Conservation (phyloP, 2,888 invertebrate species). For the Amphipyra berbera region DNA sequence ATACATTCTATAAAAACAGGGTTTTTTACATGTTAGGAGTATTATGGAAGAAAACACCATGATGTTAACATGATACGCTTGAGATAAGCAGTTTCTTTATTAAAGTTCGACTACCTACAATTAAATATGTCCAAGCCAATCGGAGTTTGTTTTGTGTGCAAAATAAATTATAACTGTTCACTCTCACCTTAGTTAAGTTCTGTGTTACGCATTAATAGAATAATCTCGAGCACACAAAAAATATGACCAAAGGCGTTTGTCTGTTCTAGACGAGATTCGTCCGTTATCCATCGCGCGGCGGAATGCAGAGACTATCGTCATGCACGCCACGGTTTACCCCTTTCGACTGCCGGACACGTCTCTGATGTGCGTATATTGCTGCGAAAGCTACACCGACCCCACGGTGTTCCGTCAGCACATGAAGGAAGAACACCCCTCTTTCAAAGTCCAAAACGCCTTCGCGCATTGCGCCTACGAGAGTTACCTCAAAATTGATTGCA, state of each 20-base stretch:
- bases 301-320: conserved; percentile 77
- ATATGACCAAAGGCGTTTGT: conserved; percentile 74
- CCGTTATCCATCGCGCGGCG: conserved; percentile 74
- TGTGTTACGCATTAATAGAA: conserved; percentile 12
- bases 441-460: conserved; percentile 74
- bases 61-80: no score
- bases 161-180: background rate
- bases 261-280: conserved; percentile 78
- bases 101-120: no score
- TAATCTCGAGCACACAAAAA: conserved; percentile 26
- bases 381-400: conserved; percentile 67
- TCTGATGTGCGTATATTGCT: conserved; percentile 79
- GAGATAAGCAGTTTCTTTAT: no score
- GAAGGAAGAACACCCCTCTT: conserved; percentile 70
- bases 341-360: conserved; percentile 76
- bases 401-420: conserved; percentile 71
- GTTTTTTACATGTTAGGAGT: no score
- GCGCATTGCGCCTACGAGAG: conserved; percentile 73
- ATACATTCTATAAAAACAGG: no score
- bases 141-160: background rate
- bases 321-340: conserved; percentile 78
- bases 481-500: conserved; percentile 79
- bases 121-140: no score
- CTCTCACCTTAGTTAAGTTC: conserved; percentile 5
- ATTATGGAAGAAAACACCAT: no score